Percentiles rank a stretch among this genome's conserved stretches.
Evolutionary conservation across 2,888 invertebrate genomes (phyloP).

Genomic region (Trachelus troglodyta): DNA sequence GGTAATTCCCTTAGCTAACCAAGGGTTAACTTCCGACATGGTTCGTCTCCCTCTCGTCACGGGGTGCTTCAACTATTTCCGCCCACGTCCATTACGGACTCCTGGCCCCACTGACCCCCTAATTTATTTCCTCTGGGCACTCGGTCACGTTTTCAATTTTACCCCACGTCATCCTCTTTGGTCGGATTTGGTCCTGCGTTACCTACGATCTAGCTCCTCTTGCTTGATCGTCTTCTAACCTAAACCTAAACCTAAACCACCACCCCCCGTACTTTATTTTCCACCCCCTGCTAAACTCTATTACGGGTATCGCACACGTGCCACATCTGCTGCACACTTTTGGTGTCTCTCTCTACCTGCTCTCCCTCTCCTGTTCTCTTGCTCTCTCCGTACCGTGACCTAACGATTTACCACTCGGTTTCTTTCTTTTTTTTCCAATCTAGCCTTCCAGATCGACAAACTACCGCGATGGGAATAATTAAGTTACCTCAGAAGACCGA

Average conservation of each 20-base stretch:
- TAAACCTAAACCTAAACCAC: background rate
- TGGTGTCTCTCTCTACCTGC: background rate
- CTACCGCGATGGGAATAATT: background rate
- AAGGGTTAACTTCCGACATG: background rate
- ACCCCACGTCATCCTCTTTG: slow-evolving; percentile 6
- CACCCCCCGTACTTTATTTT: background rate
- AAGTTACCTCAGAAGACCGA: background rate
- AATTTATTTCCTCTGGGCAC: slow-evolving; percentile 23
- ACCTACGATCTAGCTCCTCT: background rate
- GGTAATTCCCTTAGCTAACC: background rate
- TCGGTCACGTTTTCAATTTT: slow-evolving; percentile 27
- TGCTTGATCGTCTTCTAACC: background rate
- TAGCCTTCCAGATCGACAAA: background rate
- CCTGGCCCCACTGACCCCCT: slow-evolving; percentile 11
- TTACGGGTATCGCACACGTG: background rate
- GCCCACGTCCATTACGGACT: slow-evolving; percentile 18
- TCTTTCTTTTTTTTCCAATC: background rate
- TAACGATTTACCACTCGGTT: background rate
- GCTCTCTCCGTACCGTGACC: background rate
- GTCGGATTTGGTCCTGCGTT: background rate
- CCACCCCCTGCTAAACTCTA: background rate
- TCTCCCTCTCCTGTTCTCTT: background rate
- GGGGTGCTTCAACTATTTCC: background rate
- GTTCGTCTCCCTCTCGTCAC: background rate
- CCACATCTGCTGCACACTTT: background rate